Evolutionary conservation across 2,888 invertebrate genomes (phyloP).

Genomic region (Petrolisthes manimaculis): DNA sequence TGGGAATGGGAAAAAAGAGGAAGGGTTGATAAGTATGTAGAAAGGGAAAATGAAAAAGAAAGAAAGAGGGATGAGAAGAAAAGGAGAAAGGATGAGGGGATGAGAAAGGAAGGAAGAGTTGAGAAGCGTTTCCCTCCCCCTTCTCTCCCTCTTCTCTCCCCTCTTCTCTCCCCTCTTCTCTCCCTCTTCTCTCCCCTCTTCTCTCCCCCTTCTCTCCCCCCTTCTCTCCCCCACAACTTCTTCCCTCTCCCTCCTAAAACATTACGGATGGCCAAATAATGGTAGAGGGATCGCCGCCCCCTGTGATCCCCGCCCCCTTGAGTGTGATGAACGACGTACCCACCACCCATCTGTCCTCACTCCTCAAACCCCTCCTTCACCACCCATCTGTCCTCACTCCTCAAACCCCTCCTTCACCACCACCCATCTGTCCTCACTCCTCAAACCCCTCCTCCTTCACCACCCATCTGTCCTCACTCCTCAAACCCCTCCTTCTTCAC

Average conservation of each 20-base stretch:
- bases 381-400: too few species aligned
- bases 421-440: background rate
- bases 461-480: background rate
- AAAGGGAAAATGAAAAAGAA: background rate
- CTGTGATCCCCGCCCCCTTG: too few species aligned
- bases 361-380: too few species aligned
- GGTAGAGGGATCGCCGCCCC: too few species aligned
- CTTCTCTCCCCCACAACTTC: background rate
- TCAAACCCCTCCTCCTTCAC: background rate
- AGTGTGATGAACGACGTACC: too few species aligned
- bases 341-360: too few species aligned
- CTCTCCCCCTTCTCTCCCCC: background rate
- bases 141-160: background rate
- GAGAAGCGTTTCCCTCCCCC: background rate
- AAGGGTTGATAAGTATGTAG: background rate
- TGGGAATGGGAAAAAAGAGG: background rate
- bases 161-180: background rate
- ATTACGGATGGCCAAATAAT: slow-evolving; percentile 15
- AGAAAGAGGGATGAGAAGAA: background rate
- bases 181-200: background rate
- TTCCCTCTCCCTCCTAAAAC: background rate
- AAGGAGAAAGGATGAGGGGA: background rate
- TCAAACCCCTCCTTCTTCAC: background rate
- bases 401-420: background rate
- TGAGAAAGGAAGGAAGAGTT: background rate